Evolutionary conservation across 1,140 invertebrate genomes (phyloP), one percentile per base, ranked within the genome.

Genomic region (Gryllus bimaculatus): DNA sequence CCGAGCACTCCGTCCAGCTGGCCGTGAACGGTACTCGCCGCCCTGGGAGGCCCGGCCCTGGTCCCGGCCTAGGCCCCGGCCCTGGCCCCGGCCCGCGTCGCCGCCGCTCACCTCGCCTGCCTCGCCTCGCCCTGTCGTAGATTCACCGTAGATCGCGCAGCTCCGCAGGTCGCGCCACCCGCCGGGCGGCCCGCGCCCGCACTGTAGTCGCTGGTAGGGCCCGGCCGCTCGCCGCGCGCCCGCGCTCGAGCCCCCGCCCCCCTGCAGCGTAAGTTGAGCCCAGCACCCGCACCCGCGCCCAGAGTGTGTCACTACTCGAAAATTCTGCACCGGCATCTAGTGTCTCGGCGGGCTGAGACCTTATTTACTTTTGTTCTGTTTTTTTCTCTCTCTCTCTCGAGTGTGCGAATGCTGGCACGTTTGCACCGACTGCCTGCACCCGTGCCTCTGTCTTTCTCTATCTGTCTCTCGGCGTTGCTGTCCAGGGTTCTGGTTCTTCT

Each of bases 1-100:
- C 81, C 48, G 66, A 78, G 13, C 81, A 81, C 66, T 81, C 81
- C 1, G 82, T 81, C 13, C 78, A 77, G 78, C 79, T 85, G n/a
- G 79, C 79, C 54, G 82, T 85, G n/a, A 84, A 84, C 79, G 83
- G 83, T 83, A 82, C 73, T 66, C 15, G 18, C 47, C 18, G 39
- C 26, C 78, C 54, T 8, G 10, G 26, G 47, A 18, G 7, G 12
- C 49, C 26, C 12, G 18, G 48, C n/a, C 54, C 78, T 20, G 47
- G 7, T 48, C 18, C 47, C 47, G 48, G 76, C 77, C n/a, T 78
- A 66, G 20, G 20, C 26, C 21, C 20, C 48, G 48, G 18, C 48
- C 20, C 48, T 54, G 54, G 20, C n/a, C 18, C 20, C 66, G 0
- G 39, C 48, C 26, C 78, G 26, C 26, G n/a, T 47, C 39, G n/a